phyloP scores from a whole-genome alignment of 2,113 vertebrate genomes.

The Percina caprodes region DNA sequence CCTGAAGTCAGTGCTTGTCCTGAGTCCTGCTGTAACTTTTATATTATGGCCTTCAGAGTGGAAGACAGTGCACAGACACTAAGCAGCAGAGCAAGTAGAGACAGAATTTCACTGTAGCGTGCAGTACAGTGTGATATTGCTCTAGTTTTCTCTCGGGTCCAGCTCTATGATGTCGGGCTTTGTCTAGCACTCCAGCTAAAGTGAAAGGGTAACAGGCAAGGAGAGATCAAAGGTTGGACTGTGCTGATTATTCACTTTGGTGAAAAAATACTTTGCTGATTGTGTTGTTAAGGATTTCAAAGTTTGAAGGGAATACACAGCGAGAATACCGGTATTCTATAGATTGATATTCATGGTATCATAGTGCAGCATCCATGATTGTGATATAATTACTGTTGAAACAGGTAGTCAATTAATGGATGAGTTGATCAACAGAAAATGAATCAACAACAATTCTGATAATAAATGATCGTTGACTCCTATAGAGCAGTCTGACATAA shows the following conservation, averaged over 20 bases:
- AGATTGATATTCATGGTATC: neutral
- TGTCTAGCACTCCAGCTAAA: neutral
- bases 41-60: neutral
- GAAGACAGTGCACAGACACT: neutral
- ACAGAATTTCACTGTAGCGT: neutral
- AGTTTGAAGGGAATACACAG: neutral
- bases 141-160: constrained; percentile 1
- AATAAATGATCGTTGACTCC: neutral
- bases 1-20: constrained; percentile 19
- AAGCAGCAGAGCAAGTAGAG: neutral
- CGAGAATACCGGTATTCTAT: neutral
- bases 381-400: neutral
- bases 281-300: neutral
- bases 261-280: neutral
- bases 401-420: neutral
- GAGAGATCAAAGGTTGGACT: constrained; percentile 10
- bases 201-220: neutral
- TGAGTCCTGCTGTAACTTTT: constrained; percentile 19
- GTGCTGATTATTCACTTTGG: constrained; percentile 16
- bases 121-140: neutral
- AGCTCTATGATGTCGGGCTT: neutral
- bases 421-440: neutral
- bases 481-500: too few relatives aligned
- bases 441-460: neutral
- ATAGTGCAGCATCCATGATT: neutral